A percentile compares a stretch with the other conserved stretches of the same genome.
Evolutionary conservation across 2,797 vertebrate species (phyloP).

Genomic region (Sciurus vulgaris): DNA sequence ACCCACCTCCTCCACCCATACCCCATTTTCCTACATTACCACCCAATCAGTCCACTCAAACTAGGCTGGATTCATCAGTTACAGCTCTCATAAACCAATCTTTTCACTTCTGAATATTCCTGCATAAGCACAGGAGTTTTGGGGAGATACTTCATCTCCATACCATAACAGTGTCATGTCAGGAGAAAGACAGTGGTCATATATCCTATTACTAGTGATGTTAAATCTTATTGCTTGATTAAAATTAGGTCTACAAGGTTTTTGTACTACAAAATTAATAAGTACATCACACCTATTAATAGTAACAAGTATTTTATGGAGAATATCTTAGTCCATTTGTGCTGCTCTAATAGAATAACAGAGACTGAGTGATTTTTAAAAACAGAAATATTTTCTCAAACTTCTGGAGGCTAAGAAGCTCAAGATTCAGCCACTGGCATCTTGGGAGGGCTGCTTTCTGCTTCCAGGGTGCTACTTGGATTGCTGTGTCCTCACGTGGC

Average conservation of each 20-base stretch:
- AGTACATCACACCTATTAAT: background rate
- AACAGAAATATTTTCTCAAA: background rate
- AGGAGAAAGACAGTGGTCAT: background rate
- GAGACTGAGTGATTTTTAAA: background rate
- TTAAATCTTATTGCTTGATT: background rate
- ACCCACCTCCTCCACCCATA: too few species aligned
- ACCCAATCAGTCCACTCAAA: too few species aligned
- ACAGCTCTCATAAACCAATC: too few species aligned
- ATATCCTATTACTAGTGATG: background rate
- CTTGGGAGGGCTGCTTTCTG: background rate
- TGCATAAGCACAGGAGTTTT: too few species aligned
- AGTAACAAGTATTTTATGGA: constrained; percentile 22
- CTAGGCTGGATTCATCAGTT: too few species aligned
- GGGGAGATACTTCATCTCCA: too few species aligned
- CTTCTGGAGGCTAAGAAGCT: background rate
- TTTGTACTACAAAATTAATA: background rate
- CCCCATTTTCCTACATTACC: too few species aligned
- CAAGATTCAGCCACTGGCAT: background rate
- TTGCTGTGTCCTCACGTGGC: background rate
- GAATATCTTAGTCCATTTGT: background rate
- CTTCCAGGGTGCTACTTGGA: background rate
- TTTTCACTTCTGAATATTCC: too few species aligned
- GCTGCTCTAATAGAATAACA: background rate
- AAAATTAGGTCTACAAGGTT: background rate
- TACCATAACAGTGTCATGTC: background rate